Evolutionary conservation across 2,888 invertebrate genomes (phyloP).

Genomic region (Coremacera marginata): DNA sequence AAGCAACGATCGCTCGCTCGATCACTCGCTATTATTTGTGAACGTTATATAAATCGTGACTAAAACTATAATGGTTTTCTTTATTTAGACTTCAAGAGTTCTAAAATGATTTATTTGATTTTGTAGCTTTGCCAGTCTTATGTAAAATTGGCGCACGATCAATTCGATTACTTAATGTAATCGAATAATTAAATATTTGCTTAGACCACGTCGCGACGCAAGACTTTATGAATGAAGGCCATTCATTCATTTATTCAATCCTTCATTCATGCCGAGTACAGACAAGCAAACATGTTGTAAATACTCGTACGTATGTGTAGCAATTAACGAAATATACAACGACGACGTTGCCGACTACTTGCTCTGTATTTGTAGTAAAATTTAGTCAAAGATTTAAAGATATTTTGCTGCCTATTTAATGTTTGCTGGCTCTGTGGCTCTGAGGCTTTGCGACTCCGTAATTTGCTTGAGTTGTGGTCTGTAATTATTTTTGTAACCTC

Average conservation of each 20-base stretch:
- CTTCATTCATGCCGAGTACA: background rate
- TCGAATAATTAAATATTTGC: slow-evolving; percentile 40
- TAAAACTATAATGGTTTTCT: slow-evolving; percentile 35
- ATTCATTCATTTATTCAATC: slow-evolving; percentile 23
- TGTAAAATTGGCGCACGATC: slow-evolving; percentile 37
- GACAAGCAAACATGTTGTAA: background rate
- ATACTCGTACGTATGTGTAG: no score
- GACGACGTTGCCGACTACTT: background rate
- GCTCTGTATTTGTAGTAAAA: background rate
- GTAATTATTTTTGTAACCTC: slow-evolving; percentile 24
- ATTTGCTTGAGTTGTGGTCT: slow-evolving; percentile 14
- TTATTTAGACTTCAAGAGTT: slow-evolving; percentile 2
- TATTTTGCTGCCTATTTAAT: slow-evolving; percentile 1
- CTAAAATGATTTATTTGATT: slow-evolving; percentile 21
- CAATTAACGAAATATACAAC: background rate
- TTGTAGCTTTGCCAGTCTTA: background rate
- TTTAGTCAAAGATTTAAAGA: background rate
- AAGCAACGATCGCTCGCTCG: background rate
- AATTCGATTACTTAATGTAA: slow-evolving; percentile 37
- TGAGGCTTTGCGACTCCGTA: background rate
- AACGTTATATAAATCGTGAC: slow-evolving; percentile 23
- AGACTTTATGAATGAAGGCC: slow-evolving; percentile 27
- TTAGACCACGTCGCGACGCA: background rate
- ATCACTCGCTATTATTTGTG: background rate
- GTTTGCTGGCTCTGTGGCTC: background rate